Percentiles rank a stretch among this genome's conserved stretches.
Conservation (phyloP, 2,888 invertebrate genomes). For the Bombylius major region DNA sequence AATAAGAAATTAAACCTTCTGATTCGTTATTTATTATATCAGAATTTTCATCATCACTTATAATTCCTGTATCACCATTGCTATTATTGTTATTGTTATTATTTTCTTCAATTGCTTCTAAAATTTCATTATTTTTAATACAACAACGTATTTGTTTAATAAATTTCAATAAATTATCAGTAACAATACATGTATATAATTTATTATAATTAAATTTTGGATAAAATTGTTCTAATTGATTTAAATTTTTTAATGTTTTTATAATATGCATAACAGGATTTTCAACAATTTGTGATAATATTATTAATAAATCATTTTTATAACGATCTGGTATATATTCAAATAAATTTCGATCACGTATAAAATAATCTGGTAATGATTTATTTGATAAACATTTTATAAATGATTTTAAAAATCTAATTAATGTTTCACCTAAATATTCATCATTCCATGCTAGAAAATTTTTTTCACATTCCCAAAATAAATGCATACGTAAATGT, state of each 20-base stretch:
- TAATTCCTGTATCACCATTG: conserved; percentile 2
- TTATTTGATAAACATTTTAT: conserved; percentile 48
- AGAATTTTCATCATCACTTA: conserved; percentile 23
- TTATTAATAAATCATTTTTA: conserved; percentile 50
- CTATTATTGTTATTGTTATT: neutral
- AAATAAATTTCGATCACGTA: conserved; percentile 58
- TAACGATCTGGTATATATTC: conserved; percentile 53
- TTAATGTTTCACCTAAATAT: conserved; percentile 53
- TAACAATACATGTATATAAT: conserved; percentile 42
- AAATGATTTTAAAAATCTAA: conserved; percentile 49
- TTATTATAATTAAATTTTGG: conserved; percentile 47
- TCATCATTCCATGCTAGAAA: conserved; percentile 62
- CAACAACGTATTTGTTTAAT: neutral
- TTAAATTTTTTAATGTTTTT: conserved; percentile 53
- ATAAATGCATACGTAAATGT: conserved; percentile 60
- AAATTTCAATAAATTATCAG: conserved; percentile 38
- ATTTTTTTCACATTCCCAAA: conserved; percentile 65
- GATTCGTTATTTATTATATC: conserved; percentile 37
- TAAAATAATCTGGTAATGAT: conserved; percentile 58
- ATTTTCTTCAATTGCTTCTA: neutral
- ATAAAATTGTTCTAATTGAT: conserved; percentile 50
- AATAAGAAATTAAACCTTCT: conserved; percentile 38
- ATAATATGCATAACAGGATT: conserved; percentile 59
- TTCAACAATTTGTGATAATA: conserved; percentile 53
- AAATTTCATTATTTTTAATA: neutral